Conservation (phyloP, 2,113 vertebrate species). For the Anthoscopus minutus region DNA sequence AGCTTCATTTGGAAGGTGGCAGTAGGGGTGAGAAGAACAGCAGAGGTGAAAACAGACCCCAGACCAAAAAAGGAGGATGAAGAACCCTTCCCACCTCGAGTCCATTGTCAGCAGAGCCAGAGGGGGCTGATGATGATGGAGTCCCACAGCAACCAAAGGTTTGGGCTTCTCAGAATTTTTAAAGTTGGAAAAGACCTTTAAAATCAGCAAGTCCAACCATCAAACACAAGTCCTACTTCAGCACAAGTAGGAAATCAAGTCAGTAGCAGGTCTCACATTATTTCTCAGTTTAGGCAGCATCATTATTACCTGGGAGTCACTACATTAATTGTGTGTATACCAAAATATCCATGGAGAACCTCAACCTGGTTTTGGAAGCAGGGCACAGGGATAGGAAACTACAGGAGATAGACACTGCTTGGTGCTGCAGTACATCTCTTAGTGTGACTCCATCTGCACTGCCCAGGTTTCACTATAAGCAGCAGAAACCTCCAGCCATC, state of each 20-base stretch:
- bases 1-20: neutral
- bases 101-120: accelerated
- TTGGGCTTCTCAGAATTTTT: neutral
- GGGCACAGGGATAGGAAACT: neutral
- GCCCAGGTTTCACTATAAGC: neutral
- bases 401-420: neutral
- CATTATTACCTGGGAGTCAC: neutral
- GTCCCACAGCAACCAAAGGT: neutral
- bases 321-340: accelerated
- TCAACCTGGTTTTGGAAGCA: neutral
- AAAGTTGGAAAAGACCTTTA: neutral
- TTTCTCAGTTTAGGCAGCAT: neutral
- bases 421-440: neutral
- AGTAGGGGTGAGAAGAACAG: no score
- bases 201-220: neutral
- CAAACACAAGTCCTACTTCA: neutral
- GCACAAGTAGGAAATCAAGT: neutral
- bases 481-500: neutral
- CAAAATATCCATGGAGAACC: neutral
- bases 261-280: neutral
- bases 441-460: neutral
- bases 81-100: neutral
- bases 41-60: neutral
- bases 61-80: accelerated
- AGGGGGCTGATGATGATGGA: neutral